Percentiles rank a stretch among this genome's conserved stretches.
phyloP scores from a whole-genome alignment of 2,797 vertebrate genomes.

The Bucorvus abyssinicus region DNA sequence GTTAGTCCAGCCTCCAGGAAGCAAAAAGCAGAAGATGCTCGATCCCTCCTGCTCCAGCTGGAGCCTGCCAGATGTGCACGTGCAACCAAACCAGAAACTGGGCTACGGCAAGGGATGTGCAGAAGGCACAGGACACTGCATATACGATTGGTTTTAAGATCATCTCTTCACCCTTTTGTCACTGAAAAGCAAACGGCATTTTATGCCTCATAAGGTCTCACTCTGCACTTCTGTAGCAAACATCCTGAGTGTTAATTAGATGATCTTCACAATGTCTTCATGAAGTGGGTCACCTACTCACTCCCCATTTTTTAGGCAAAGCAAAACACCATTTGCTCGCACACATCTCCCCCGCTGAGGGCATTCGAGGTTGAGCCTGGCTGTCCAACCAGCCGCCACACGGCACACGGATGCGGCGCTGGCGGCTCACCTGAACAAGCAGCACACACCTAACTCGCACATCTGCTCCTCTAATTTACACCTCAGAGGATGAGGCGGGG shows the following conservation, averaged over 20 bases:
- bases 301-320: not conserved
- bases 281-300: not conserved
- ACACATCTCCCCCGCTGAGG: not conserved
- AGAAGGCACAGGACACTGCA: fast-evolving
- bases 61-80: fast-evolving
- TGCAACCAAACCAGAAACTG: not conserved
- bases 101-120: fast-evolving
- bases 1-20: not conserved
- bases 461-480: not conserved
- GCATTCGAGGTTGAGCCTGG: fast-evolving
- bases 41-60: not conserved
- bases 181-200: not conserved
- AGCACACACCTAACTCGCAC: not conserved
- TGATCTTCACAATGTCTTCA: not conserved
- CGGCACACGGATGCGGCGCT: too few species aligned
- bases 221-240: not conserved
- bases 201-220: fast-evolving
- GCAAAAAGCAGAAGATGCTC: not conserved
- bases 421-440: too few species aligned
- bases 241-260: not conserved
- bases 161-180: not conserved
- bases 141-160: not conserved
- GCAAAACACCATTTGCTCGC: fast-evolving
- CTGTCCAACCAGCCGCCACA: fast-evolving
- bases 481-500: fast-evolving